phyloP scores from a whole-genome alignment of 2,797 vertebrate genomes.

The Xerus rutilus region DNA sequence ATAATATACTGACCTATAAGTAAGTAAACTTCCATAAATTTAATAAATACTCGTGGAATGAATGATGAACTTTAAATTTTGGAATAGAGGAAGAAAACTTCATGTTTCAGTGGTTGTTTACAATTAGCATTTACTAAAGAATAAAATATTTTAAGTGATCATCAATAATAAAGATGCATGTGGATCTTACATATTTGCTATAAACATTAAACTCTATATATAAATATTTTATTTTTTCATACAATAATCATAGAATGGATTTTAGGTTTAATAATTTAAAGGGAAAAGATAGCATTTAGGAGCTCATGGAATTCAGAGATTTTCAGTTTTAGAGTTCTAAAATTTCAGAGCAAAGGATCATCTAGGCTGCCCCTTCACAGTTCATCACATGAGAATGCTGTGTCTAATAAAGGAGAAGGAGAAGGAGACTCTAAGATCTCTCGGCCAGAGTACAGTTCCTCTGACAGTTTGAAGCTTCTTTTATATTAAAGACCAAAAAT shows the following conservation, averaged over 20 bases:
- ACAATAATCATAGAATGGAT: neutral
- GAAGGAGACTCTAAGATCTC: neutral
- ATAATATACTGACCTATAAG: neutral
- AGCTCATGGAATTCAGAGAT: neutral
- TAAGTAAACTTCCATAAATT: neutral
- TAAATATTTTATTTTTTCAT: conserved; percentile 26
- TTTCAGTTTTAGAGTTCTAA: neutral
- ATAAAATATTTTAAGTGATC: conserved; percentile 2
- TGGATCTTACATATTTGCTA: neutral
- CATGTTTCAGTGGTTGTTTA: neutral
- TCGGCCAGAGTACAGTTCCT: neutral
- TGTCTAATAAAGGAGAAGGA: neutral
- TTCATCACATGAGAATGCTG: neutral
- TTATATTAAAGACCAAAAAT: neutral
- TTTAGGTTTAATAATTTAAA: neutral
- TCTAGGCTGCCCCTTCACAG: neutral
- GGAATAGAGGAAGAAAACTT: neutral
- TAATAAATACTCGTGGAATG: neutral
- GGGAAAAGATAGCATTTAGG: neutral
- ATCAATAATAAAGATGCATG: neutral
- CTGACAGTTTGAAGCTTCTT: neutral
- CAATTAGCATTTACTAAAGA: neutral
- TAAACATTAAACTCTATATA: neutral
- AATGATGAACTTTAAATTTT: neutral
- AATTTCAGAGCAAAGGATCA: neutral